Evolutionary conservation across 2,797 vertebrate genomes (phyloP).

Genomic region (Anabacerthia variegaticeps): DNA sequence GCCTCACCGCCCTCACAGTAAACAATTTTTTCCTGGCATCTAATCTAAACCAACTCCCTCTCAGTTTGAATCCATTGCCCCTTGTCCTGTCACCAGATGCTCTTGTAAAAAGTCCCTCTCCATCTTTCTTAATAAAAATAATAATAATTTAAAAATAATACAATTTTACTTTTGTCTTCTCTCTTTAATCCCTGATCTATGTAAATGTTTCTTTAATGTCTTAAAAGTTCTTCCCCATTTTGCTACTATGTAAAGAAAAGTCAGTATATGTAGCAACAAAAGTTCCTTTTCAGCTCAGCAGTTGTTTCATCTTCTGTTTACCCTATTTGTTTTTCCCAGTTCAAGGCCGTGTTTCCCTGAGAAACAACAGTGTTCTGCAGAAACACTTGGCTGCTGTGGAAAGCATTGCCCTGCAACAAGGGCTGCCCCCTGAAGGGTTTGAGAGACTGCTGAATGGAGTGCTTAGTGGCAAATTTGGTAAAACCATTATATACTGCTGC

Average conservation of each 20-base stretch:
- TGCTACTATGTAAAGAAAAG: not conserved
- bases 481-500: not conserved
- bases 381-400: constrained; percentile 84
- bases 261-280: not conserved
- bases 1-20: not conserved
- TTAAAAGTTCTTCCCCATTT: not conserved
- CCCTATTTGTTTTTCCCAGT: constrained; percentile 62
- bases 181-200: not conserved
- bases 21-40: not conserved
- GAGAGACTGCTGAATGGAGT: constrained; percentile 83
- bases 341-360: constrained; percentile 66
- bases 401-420: constrained; percentile 79
- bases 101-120: not conserved
- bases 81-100: not conserved
- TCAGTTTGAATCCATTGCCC: not conserved
- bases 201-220: not conserved
- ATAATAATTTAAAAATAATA: not conserved
- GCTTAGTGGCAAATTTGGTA: constrained; percentile 90
- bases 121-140: not conserved
- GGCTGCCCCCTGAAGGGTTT: constrained; percentile 84
- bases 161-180: not conserved
- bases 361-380: constrained; percentile 76
- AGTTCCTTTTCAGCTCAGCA: not conserved
- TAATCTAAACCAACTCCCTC: not conserved
- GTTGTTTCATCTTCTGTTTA: not conserved